Percentiles rank a stretch among this genome's conserved stretches.
phyloP scores from a whole-genome alignment of 2,797 vertebrate species.

The Crax fasciolata region DNA sequence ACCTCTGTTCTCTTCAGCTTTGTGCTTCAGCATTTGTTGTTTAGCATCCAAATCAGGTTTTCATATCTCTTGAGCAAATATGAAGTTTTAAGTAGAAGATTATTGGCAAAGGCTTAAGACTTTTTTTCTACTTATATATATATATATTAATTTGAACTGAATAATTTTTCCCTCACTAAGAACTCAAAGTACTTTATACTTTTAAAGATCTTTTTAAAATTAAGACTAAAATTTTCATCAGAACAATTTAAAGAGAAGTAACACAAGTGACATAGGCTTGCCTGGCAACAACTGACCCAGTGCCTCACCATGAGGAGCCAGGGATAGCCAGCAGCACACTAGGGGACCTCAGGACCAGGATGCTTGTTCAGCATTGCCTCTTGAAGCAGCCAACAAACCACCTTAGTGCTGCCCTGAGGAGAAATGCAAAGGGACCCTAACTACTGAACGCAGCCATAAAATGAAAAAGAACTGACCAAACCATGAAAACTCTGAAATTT shows the following conservation, averaged over 20 bases:
- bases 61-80: neutral
- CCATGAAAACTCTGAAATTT: neutral
- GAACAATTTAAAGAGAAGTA: neutral
- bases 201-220: neutral
- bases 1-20: neutral
- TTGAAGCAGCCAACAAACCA: neutral
- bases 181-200: neutral
- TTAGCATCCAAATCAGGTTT: neutral
- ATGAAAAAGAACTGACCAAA: neutral
- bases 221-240: too few relatives aligned
- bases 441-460: neutral
- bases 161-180: neutral
- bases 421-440: neutral
- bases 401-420: neutral
- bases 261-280: accelerated
- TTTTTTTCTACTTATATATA: neutral
- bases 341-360: neutral
- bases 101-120: neutral
- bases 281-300: accelerated
- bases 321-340: too few relatives aligned
- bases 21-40: neutral
- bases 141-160: neutral
- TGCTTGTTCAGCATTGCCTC: neutral
- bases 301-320: neutral
- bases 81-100: neutral